Percentiles rank a stretch among this genome's conserved stretches.
Evolutionary conservation across 1,140 invertebrate genomes (phyloP).

Genomic region (Sitodiplosis mosellana): DNA sequence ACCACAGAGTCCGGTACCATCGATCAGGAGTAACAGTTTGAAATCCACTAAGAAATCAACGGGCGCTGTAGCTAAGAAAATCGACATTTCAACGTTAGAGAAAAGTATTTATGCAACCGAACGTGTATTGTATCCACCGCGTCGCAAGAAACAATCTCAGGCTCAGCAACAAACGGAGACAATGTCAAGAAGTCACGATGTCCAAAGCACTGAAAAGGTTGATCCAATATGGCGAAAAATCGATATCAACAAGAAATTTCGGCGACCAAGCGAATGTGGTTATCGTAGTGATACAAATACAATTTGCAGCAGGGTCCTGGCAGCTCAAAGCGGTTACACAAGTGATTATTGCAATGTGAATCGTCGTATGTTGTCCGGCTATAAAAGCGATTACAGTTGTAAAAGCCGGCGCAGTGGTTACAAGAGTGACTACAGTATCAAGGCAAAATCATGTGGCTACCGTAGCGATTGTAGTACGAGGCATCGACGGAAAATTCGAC

Average conservation of each 20-base stretch:
- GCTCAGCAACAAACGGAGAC: slow-evolving; percentile 27
- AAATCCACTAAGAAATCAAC: slow-evolving; percentile 18
- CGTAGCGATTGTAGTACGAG: slow-evolving; percentile 11
- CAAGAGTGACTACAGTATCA: slow-evolving; percentile 29
- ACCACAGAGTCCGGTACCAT: slow-evolving; percentile 65
- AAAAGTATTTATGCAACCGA: slow-evolving; percentile 49
- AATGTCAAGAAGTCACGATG: slow-evolving; percentile 24
- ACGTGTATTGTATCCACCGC: slow-evolving; percentile 50
- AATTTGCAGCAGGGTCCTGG: slow-evolving; percentile 34
- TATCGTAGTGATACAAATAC: slow-evolving; percentile 14
- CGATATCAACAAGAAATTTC: slow-evolving; percentile 39
- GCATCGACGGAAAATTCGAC: slow-evolving; percentile 13
- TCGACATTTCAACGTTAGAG: slow-evolving; percentile 37
- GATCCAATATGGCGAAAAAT: slow-evolving; percentile 40
- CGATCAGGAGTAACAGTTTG: slow-evolving; percentile 25
- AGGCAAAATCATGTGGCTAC: slow-evolving; percentile 28
- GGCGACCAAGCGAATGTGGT: slow-evolving; percentile 26
- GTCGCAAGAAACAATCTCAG: slow-evolving; percentile 38
- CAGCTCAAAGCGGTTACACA: slow-evolving; percentile 34
- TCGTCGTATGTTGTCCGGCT: slow-evolving; percentile 29
- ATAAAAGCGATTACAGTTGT: slow-evolving; percentile 32
- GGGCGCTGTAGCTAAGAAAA: slow-evolving; percentile 5
- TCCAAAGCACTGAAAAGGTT: slow-evolving; percentile 9
- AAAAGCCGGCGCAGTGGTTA: slow-evolving; percentile 30
- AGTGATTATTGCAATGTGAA: slow-evolving; percentile 34